These are phyloP conservation scores for Aplocera efformata DNA, from an alignment of 2,888 invertebrate species.

Conservation along the genomic window DNA sequence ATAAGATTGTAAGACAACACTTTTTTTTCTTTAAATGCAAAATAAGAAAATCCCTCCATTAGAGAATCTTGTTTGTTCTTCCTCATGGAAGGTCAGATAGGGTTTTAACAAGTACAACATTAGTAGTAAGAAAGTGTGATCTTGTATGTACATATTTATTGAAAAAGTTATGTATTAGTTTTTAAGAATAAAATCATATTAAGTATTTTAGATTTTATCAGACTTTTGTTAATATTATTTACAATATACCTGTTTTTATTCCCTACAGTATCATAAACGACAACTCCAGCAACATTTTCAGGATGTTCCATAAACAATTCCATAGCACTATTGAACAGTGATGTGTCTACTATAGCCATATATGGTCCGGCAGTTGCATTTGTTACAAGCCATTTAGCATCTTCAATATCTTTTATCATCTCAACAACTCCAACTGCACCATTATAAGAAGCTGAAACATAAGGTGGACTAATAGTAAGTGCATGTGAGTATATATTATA, in stretches of 20 bases:
- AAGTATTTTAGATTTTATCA: not conserved
- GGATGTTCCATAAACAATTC: conserved; percentile 74
- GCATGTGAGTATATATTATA: not conserved
- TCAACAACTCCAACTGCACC: conserved; percentile 94
- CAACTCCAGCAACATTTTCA: conserved; percentile 83
- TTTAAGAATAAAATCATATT: not conserved
- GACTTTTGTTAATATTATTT: not conserved
- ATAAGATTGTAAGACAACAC: too few relatives aligned
- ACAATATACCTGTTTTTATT: conserved; percentile 60
- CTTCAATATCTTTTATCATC: conserved; percentile 82
- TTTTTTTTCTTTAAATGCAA: too few relatives aligned
- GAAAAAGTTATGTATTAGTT: too few relatives aligned
- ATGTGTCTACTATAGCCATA: conserved; percentile 85
- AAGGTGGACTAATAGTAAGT: conserved; percentile 1
- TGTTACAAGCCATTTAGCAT: conserved; percentile 86
- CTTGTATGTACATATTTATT: too few relatives aligned
- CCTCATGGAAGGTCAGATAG: too few relatives aligned
- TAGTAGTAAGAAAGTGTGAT: too few relatives aligned
- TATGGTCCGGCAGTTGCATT: conserved; percentile 90
- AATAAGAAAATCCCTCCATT: too few relatives aligned
- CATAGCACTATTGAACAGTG: conserved; percentile 80
- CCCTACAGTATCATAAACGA: conserved; percentile 76
- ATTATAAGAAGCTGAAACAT: conserved; percentile 81
- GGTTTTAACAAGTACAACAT: too few relatives aligned
- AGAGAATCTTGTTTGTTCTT: too few relatives aligned